Percentiles rank a stretch among this genome's conserved stretches.
Conservation (phyloP, 1,140 invertebrate species). For the Zaprionus vittiger region DNA sequence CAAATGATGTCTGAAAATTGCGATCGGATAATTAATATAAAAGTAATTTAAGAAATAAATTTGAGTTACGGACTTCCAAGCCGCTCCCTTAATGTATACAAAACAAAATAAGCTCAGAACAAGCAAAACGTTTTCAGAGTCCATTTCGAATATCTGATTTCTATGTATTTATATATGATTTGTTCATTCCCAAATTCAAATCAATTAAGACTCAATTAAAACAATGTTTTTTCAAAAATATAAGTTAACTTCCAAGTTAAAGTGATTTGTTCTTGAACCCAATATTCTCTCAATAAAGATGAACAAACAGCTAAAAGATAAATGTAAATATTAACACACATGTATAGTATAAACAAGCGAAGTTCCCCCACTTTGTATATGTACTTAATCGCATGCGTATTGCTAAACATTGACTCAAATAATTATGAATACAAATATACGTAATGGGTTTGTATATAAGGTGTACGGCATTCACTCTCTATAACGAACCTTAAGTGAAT, state of each 20-base stretch:
- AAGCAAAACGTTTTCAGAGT: too few relatives aligned
- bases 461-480: neutral
- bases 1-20: too few relatives aligned
- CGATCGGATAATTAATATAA: too few relatives aligned
- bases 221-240: too few relatives aligned
- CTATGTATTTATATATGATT: too few relatives aligned
- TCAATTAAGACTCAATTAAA: too few relatives aligned
- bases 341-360: neutral
- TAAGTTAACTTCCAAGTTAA: neutral
- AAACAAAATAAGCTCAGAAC: too few relatives aligned
- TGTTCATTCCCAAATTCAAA: too few relatives aligned
- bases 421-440: slow-evolving; percentile 5
- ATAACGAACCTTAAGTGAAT: neutral
- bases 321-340: neutral
- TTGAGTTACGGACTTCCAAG: too few relatives aligned
- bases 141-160: too few relatives aligned
- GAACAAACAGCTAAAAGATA: neutral
- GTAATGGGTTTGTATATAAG: neutral
- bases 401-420: slow-evolving; percentile 7
- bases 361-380: neutral
- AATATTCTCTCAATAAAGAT: neutral
- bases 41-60: too few relatives aligned
- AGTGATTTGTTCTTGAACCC: neutral
- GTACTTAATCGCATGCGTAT: slow-evolving; percentile 12
- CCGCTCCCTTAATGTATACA: too few relatives aligned